Conservation (phyloP, 2,888 invertebrate species). For the Amiota minor region DNA sequence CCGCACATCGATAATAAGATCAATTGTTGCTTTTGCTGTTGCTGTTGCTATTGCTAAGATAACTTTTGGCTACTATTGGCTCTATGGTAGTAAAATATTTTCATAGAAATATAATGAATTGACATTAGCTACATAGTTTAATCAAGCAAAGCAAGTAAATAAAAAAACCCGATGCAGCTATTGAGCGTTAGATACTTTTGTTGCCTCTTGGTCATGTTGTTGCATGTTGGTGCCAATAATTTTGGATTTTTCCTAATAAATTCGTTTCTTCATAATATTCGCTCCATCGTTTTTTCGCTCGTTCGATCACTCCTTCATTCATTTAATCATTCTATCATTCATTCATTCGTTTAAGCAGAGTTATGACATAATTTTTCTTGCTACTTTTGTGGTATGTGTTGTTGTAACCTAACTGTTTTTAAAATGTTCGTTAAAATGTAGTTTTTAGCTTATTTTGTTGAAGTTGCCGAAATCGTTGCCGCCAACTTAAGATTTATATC, state of each 20-base stretch:
- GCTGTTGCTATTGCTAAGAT: conserved; percentile 6
- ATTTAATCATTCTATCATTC: no score
- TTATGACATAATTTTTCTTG: conserved; percentile 10
- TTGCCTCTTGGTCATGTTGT: conserved; percentile 35
- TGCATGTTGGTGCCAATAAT: conserved; percentile 62
- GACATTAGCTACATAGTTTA: conserved; percentile 27
- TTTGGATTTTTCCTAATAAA: conserved; percentile 52
- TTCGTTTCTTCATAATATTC: conserved; percentile 50
- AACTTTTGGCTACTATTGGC: not conserved
- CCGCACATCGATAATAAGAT: conserved; percentile 2
- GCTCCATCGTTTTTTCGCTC: conserved; percentile 33
- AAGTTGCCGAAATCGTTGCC: not conserved
- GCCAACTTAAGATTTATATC: conserved; percentile 60
- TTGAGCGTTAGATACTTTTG: not conserved
- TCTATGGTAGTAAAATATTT: no score
- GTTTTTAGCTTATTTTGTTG: not conserved
- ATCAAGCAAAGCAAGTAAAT: conserved; percentile 10
- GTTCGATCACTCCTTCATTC: not conserved
- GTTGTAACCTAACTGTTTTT: conserved; percentile 12
- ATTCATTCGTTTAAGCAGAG: no score
- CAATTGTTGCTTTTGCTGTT: conserved; percentile 20
- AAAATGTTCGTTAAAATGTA: not conserved
- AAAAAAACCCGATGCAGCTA: not conserved
- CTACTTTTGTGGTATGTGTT: not conserved
- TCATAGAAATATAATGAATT: conserved; percentile 19